Conservation (phyloP, 2,797 vertebrate genomes). For the Acanthornis magna region DNA sequence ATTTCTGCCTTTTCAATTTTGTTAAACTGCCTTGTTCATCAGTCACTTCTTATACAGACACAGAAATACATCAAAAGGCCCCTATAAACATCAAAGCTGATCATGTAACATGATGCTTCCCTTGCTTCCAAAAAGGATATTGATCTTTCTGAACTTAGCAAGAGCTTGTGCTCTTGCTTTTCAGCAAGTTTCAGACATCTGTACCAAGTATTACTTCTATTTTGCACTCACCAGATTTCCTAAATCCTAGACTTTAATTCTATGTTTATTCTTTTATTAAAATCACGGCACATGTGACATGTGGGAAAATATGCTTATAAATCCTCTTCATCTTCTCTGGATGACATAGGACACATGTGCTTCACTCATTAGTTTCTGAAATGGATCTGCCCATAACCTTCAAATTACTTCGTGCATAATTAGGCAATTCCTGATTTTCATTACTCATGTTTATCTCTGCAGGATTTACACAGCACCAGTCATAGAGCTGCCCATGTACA, state of each 20-base stretch:
- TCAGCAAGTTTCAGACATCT: neutral
- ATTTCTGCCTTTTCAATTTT: neutral
- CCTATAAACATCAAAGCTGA: neutral
- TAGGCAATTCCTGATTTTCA: slow-evolving; percentile 5
- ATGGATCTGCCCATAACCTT: neutral
- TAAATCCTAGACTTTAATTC: neutral
- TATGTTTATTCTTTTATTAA: neutral
- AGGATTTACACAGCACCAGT: neutral
- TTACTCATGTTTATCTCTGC: neutral
- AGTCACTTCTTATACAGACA: neutral
- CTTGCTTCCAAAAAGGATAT: neutral
- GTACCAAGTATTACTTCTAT: neutral
- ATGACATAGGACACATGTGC: neutral
- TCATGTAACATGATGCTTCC: neutral
- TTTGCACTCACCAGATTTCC: neutral
- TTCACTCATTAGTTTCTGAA: slow-evolving; percentile 22
- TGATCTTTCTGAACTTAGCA: neutral
- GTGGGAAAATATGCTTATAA: neutral
- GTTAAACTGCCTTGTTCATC: neutral
- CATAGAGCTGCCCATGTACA: neutral
- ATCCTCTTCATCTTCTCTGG: neutral
- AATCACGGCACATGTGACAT: neutral
- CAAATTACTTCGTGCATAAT: slow-evolving; percentile 36
- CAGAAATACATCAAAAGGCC: neutral
- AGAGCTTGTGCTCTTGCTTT: neutral